Conservation (phyloP, 2,113 vertebrate genomes). For the Syngnathus scovelli region DNA sequence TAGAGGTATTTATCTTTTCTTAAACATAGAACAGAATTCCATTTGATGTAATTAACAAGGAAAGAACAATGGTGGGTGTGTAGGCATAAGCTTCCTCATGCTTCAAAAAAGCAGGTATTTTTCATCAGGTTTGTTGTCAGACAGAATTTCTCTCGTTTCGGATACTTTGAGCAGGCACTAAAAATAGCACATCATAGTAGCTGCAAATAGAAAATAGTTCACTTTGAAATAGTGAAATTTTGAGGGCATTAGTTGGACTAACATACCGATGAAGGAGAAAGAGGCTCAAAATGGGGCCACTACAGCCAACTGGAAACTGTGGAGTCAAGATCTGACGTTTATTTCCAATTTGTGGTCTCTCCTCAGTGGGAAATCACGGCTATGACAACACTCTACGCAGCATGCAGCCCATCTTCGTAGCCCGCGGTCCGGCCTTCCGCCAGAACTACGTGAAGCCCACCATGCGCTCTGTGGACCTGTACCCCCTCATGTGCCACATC, state of each 20-base stretch:
- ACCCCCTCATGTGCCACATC: constrained; percentile 85
- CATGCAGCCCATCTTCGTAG: constrained; percentile 88
- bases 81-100: background rate
- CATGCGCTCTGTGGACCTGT: constrained; percentile 83
- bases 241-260: background rate
- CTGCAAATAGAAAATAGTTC: background rate
- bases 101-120: background rate
- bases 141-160: background rate
- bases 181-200: background rate
- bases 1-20: background rate
- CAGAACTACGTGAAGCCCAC: constrained; percentile 72
- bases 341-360: constrained; percentile 17
- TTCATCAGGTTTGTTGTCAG: background rate
- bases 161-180: background rate
- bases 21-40: background rate
- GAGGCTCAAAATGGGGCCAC: background rate
- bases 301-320: background rate
- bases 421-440: constrained; percentile 83
- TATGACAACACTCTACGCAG: constrained; percentile 81
- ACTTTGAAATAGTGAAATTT: background rate
- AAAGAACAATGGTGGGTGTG: constrained; percentile 7
- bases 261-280: background rate
- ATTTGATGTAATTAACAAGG: constrained; percentile 32
- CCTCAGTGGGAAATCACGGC: constrained; percentile 86
- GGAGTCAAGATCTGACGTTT: background rate